Evolutionary conservation across 1,140 invertebrate species (phyloP).

Genomic region (Bactericera cockerelli): DNA sequence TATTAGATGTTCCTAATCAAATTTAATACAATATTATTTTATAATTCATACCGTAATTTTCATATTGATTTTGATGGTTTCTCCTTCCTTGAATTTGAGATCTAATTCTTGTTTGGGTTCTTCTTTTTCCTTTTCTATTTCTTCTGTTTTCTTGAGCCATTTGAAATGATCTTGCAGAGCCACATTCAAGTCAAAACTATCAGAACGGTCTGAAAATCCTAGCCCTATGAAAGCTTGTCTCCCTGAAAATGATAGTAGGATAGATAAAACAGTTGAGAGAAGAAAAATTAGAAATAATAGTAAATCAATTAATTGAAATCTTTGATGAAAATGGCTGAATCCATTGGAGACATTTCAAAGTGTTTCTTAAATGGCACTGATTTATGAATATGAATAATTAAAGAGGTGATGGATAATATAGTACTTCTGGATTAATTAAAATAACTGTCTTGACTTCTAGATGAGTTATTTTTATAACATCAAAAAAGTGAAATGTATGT

Average conservation of each 20-base stretch:
- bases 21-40: too few relatives aligned
- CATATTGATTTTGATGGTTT: slow-evolving; percentile 98
- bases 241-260: slow-evolving; percentile 36
- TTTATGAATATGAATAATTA: too few relatives aligned
- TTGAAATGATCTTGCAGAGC: slow-evolving; percentile 98
- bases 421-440: too few relatives aligned
- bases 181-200: slow-evolving; percentile 99
- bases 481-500: too few relatives aligned
- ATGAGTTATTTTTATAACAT: too few relatives aligned
- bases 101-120: slow-evolving; percentile 69
- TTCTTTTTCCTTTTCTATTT: slow-evolving; percentile 64
- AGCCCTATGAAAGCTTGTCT: slow-evolving; percentile 92
- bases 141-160: slow-evolving; percentile 83
- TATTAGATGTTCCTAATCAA: too few relatives aligned
- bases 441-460: too few relatives aligned
- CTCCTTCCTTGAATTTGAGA: slow-evolving; percentile 94
- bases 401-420: too few relatives aligned
- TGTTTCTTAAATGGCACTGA: too few relatives aligned
- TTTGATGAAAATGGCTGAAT: not conserved
- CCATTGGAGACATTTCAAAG: not conserved
- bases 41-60: slow-evolving; percentile 88
- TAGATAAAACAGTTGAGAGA: too few relatives aligned
- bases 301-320: not conserved
- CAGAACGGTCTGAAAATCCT: slow-evolving; percentile 92
- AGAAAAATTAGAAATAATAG: not conserved